Conservation (phyloP, 2,888 invertebrate species). For the Aphrophora alni region DNA sequence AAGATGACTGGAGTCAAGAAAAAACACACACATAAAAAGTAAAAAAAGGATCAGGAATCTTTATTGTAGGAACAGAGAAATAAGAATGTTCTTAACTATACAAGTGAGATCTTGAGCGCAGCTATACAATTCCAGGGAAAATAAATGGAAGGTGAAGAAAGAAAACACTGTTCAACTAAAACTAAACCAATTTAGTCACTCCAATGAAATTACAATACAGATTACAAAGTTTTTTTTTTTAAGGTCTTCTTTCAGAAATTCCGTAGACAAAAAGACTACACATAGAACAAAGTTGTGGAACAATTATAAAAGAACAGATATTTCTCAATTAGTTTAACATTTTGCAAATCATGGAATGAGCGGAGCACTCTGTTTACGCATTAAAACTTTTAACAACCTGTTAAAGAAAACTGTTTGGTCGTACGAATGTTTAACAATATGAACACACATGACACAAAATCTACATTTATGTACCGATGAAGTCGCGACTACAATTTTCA, state of each 20-base stretch:
- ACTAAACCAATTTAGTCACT: constrained; percentile 51
- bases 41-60: constrained; percentile 37
- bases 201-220: constrained; percentile 49
- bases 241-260: constrained; percentile 6
- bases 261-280: constrained; percentile 22
- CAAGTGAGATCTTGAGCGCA: constrained; percentile 30
- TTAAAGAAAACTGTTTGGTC: constrained; percentile 35
- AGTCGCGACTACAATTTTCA: neutral
- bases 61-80: constrained; percentile 33
- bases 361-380: constrained; percentile 17
- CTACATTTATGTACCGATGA: constrained; percentile 35
- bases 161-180: constrained; percentile 49
- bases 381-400: constrained; percentile 29
- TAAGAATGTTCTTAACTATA: constrained; percentile 29
- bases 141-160: constrained; percentile 39
- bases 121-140: neutral
- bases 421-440: constrained; percentile 41
- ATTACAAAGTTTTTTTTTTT: constrained; percentile 46
- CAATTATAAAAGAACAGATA: constrained; percentile 28
- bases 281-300: constrained; percentile 17
- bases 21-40: constrained; percentile 39
- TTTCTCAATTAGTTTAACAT: constrained; percentile 25
- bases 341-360: constrained; percentile 35
- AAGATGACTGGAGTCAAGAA: constrained; percentile 20
- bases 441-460: constrained; percentile 45